Base-by-base conservation (phyloP, 2,888 invertebrate species). In the Clanis bilineata region DNA sequence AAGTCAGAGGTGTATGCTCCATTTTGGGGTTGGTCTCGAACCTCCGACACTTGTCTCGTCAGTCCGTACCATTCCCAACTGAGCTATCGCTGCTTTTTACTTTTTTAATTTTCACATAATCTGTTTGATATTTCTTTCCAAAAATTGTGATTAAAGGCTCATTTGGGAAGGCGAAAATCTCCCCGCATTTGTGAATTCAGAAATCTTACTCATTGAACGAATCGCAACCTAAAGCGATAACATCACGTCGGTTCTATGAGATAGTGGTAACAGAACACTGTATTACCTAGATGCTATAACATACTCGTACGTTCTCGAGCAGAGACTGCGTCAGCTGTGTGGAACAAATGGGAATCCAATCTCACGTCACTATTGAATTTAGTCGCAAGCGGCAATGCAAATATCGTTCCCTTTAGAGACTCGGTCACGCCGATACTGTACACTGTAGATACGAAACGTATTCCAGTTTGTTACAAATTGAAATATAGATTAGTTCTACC, bases 311-410 rank as follows among this genome's bases (percentile, higher is more conserved):
- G 32, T 5, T 9, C 32, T 2, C 36, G 9, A 36, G 3, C 12
- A 15, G 10, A 18, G 21, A 45, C 23, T n/a, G 45, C 3, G 10
- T 4, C 41, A 6, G 5, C 41, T 4, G 5, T 23, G 21, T 22
- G n/a, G 22, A 45, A 45, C 45, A 45, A 45, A 45, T 45, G 45
- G n/a, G 25, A 45, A 45, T 45, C 45, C 45, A 45, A 45, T 45
- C n/a, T 25, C 23, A 23, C n/a, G n/a, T n/a, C 5, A 45, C 45
- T n/a, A 45, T 45, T 45, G 45, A 45, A 45, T 12, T 41, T 45
- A n/a, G 45, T 45, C 10, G 5, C 23, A 45, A 5, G 25, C n/a
- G 4, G 5, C 6, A 23, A 23, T 23, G 45, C 45, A 45, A 45
- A 45, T n/a, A 45, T 23, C n/a, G 10, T 4, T 10, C 1, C 1